These are phyloP conservation scores for Coregonus suidteri DNA, from an alignment of 2,797 vertebrate genomes.

Conservation along the genomic window DNA sequence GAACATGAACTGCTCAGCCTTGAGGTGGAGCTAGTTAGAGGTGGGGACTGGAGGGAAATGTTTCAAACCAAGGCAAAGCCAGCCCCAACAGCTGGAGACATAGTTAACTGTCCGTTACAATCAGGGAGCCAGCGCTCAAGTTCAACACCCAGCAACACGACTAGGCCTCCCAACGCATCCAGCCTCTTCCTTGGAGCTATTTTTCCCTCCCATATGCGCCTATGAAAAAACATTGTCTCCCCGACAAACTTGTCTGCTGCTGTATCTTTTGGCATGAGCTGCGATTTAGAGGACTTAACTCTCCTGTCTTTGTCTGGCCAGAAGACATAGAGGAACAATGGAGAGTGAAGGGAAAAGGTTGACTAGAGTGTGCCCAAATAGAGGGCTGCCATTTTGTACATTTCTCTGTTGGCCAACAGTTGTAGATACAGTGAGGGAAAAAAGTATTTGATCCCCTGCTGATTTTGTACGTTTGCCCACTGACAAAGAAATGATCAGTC, in stretches of 20 bases:
- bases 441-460: too few species aligned
- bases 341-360: background rate
- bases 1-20: background rate
- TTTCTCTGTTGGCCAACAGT: slow-evolving; percentile 1
- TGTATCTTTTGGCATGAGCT: background rate
- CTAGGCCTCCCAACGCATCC: background rate
- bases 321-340: background rate
- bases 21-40: background rate
- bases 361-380: background rate
- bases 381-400: slow-evolving; percentile 5
- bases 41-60: background rate
- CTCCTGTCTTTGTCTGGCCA: slow-evolving; percentile 5
- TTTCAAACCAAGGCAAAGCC: background rate
- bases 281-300: background rate
- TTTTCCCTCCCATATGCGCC: background rate
- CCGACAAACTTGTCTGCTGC: background rate
- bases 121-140: background rate
- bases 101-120: slow-evolving; percentile 8
- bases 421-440: background rate
- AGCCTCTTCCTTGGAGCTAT: background rate
- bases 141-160: background rate
- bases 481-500: too few species aligned
- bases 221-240: background rate
- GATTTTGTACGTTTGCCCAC: too few species aligned
- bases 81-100: background rate